These are phyloP conservation scores for Piscicola geometra DNA, from an alignment of 2,888 invertebrate genomes.

Conservation along the genomic window DNA sequence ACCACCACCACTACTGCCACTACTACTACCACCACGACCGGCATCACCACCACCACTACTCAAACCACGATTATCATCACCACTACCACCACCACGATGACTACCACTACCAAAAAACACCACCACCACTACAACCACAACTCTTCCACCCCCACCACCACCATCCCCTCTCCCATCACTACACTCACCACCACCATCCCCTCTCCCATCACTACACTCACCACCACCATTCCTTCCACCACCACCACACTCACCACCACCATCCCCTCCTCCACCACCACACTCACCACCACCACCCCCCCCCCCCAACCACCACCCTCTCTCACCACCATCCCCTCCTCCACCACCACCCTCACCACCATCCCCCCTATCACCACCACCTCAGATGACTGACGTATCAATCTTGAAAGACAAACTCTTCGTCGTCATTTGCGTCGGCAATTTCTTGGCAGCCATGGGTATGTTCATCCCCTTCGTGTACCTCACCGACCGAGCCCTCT, in stretches of 20 bases:
- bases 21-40: too few relatives aligned
- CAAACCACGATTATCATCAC: too few relatives aligned
- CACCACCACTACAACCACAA: conserved; percentile 90
- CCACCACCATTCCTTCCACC: conserved; percentile 69
- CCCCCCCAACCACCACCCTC: too few relatives aligned
- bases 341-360: too few relatives aligned
- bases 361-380: too few relatives aligned
- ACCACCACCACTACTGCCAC: too few relatives aligned
- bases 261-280: conserved; percentile 59
- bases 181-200: conserved; percentile 83
- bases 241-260: conserved; percentile 78
- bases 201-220: too few relatives aligned
- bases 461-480: conserved; percentile 53
- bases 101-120: too few relatives aligned
- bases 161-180: conserved; percentile 76
- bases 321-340: too few relatives aligned
- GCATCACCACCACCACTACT: too few relatives aligned
- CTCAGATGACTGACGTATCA: conserved; percentile 83
- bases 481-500: conserved; percentile 47
- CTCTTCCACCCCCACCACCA: conserved; percentile 88
- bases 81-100: too few relatives aligned
- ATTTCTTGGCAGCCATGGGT: conserved; percentile 59
- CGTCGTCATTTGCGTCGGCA: conserved; percentile 84
- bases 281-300: too few relatives aligned
- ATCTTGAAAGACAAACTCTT: conserved; percentile 82